These are phyloP conservation scores for Paramisgurnus dabryanus DNA, from an alignment of 2,113 vertebrate genomes.

Conservation along the genomic window DNA sequence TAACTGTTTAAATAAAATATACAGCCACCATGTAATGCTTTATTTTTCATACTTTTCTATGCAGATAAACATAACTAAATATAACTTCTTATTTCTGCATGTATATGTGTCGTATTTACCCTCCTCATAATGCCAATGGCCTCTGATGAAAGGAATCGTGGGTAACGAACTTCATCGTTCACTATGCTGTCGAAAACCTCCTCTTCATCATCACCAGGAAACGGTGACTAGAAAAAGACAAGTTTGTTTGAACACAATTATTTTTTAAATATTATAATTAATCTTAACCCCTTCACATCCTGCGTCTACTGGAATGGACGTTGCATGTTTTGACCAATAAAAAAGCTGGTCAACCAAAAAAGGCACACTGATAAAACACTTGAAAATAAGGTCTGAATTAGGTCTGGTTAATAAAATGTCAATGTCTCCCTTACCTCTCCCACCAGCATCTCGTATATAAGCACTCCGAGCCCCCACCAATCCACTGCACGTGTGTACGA, in stretches of 20 bases:
- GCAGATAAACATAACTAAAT: not conserved
- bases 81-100: not conserved
- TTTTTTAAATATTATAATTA: not conserved
- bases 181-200: slow-evolving; percentile 99
- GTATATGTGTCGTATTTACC: slow-evolving; percentile 71
- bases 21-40: not conserved
- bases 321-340: too few species aligned
- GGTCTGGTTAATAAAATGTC: not conserved
- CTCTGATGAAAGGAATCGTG: slow-evolving; percentile 94
- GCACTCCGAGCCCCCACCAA: slow-evolving; percentile 98
- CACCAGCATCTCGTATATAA: slow-evolving; percentile 97
- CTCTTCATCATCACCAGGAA: slow-evolving; percentile 98
- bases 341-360: too few species aligned
- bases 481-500: slow-evolving; percentile 95
- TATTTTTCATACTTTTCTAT: not conserved
- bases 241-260: not conserved
- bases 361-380: too few species aligned
- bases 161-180: slow-evolving; percentile 98
- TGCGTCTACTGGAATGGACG: too few species aligned
- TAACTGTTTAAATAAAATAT: slow-evolving; percentile 72
- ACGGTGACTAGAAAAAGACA: slow-evolving; percentile 82
- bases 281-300: too few species aligned
- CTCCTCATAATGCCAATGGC: slow-evolving; percentile 96
- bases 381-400: too few species aligned
- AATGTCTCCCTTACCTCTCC: slow-evolving; percentile 85